Evolutionary conservation across 2,113 vertebrate genomes (phyloP), one percentile per base, ranked within the genome.

Genomic region (Pelobates fuscus): DNA sequence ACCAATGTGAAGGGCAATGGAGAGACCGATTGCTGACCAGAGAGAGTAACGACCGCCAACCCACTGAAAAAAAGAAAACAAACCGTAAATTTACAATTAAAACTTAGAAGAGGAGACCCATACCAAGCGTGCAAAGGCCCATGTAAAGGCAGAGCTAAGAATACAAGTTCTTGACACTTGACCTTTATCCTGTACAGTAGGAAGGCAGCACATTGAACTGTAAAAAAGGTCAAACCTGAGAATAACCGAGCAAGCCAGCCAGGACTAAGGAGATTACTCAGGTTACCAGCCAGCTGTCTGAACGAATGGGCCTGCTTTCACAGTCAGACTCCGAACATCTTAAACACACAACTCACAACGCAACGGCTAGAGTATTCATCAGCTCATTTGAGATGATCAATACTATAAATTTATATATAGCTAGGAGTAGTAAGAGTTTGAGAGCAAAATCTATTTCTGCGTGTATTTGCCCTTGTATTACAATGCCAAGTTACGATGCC

Each of bases 1-100:
- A 98, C 97, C 97, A 25, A 99, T 83, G 2, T 98, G 95, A 82
- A 99, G 90, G 1, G 97, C 96, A n/a, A 99, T 98, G 85, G 97
- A 97, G 79, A 99, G 91, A 65, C 97, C 97, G 14, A 98, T 98
- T 52, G 97, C 97, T 1, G 97, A 98, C 97, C 97, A 99, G 67
- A 99, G 85, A 0, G 97, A 99, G 82, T 97, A 99, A 71, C 97
- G 96, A 29, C 97, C 97, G 78, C 97, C 97, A 44, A 99, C 97
- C 97, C 97, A 99, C 97, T 99, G 81, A 66, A 75, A 85, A 67
- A 80, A 82, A 85, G 8, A 88, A 1, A 70, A 0, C 18, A n/a
- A n/a, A n/a, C n/a, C n/a, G n/a, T n/a, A n/a, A n/a, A 24, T 24
- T 2, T 15, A 41, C 82, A n/a, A 49, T 27, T 1, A 8, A 20